Conservation (phyloP, 2,888 invertebrate genomes). For the Formica aserva region DNA sequence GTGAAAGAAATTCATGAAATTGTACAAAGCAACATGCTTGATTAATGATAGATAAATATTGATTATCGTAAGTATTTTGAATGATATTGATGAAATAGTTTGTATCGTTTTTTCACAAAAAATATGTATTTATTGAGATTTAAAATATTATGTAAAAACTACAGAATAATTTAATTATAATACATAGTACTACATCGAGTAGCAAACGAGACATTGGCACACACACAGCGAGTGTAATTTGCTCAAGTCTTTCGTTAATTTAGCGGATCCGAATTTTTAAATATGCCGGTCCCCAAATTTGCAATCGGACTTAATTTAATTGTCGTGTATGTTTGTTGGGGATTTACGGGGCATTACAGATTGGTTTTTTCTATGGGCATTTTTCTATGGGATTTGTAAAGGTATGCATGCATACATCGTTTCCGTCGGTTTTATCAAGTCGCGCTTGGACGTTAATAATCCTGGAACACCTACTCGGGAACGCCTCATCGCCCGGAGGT, state of each 20-base stretch:
- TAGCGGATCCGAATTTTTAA: not conserved
- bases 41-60: not conserved
- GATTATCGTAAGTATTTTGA: not conserved
- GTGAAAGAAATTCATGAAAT: not conserved
- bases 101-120: not conserved
- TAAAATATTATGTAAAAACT: not conserved
- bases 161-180: not conserved
- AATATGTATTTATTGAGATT: not conserved
- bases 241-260: not conserved
- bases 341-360: not conserved
- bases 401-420: slow-evolving; percentile 67
- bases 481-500: slow-evolving; percentile 45
- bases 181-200: not conserved
- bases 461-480: slow-evolving; percentile 77
- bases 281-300: not conserved
- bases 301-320: slow-evolving; percentile 26
- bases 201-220: not conserved
- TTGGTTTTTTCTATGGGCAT: not conserved
- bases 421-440: slow-evolving; percentile 78
- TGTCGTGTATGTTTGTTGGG: not conserved
- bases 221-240: not conserved
- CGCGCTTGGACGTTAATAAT: slow-evolving; percentile 79
- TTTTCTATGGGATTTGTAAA: slow-evolving; percentile 57
- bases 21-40: not conserved
- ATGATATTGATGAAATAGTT: not conserved